phyloP scores from a whole-genome alignment of 2,797 vertebrate genomes.

The Pelodytes ibericus region DNA sequence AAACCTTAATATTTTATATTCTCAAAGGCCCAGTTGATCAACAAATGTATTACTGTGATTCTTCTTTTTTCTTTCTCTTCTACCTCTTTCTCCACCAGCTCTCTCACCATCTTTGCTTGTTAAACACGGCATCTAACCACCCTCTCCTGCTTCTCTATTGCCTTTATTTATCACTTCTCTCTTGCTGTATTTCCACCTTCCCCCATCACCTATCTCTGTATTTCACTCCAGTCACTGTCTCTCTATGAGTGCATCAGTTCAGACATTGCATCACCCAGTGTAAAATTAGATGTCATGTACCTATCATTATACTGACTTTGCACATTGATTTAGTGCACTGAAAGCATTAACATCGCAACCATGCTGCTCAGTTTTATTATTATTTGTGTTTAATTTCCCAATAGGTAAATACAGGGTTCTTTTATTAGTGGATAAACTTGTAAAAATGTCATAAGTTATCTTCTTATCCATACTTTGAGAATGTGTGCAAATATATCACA shows the following conservation, averaged over 20 bases:
- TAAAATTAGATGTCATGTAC: not conserved
- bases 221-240: too few relatives aligned
- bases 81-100: too few relatives aligned
- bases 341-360: not conserved
- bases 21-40: too few relatives aligned
- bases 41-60: too few relatives aligned
- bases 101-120: too few relatives aligned
- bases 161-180: not conserved
- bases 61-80: too few relatives aligned
- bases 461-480: not conserved
- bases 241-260: not conserved
- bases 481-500: not conserved
- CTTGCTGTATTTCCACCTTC: not conserved
- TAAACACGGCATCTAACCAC: too few relatives aligned
- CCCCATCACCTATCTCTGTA: not conserved
- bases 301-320: slow-evolving; percentile 1
- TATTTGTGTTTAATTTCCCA: slow-evolving; percentile 4
- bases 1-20: too few relatives aligned
- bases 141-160: not conserved
- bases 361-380: not conserved
- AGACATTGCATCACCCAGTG: not conserved
- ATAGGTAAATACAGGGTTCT: not conserved
- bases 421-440: not conserved
- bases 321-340: slow-evolving; percentile 4
- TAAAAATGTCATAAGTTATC: not conserved